Evolutionary conservation across 2,797 vertebrate species (phyloP), one percentile per base, ranked within the genome.

Genomic region (Enteromius paludinosus): DNA sequence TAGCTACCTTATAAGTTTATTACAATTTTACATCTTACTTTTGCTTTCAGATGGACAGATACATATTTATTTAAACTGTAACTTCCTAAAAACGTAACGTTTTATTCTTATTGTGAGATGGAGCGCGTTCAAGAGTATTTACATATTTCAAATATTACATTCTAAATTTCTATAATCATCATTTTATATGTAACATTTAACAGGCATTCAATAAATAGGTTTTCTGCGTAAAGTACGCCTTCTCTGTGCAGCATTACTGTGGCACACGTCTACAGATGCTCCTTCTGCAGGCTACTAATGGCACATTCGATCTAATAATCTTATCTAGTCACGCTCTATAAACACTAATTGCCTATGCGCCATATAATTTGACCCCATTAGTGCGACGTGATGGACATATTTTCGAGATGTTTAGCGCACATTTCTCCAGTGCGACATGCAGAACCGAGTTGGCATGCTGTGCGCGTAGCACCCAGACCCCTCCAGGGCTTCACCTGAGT

Each of bases 401-500:
- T 78, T 56, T 28, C 23, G 64, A 75, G 64, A 18, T 28, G 47
- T 76, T 61, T 45, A 35, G 30, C n/a, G 23, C 45, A 41, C 18
- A n/a, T 33, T 72, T 30, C 30, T 75, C 49, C 49, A 61, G 59
- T 72, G 74, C 74, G 52, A 59, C 69, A 85, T 45, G 66, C 90
- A 89, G 90, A 90, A 87, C 88, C 84, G 90, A 86, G 78, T 93
- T 92, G 90, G 90, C 88, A 92, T 93, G 92, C 92, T 85, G 86
- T 86, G 89, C 86, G 90, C 89, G 92, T 89, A 86, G 84, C 83
- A 87, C 89, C 88, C 88, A 91, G 86, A 92, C 88, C 91, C 90
- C 86, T 87, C 62, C 1, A 87, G 91, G 91, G 90, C 91, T 90
- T 93, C 92, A 94, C 93, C 93, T 93, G 87, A 91, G 91, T 92